A percentile compares a stretch with the other conserved stretches of the same genome.
These are phyloP conservation scores for Perca flavescens DNA, from an alignment of 2,113 vertebrate species.

Conservation along the genomic window DNA sequence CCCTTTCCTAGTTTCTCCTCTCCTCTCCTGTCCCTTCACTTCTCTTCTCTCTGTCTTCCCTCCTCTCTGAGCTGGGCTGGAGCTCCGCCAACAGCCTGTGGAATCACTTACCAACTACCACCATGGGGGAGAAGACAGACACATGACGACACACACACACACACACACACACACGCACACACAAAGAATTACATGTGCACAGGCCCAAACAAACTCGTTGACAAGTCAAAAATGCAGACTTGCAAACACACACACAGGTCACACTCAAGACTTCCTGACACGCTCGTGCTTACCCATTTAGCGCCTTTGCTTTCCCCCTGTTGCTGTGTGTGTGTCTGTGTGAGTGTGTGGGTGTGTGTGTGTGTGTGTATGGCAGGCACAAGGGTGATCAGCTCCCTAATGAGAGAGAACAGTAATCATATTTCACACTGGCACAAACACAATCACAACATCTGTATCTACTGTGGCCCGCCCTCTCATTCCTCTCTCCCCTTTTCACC, in stretches of 20 bases:
- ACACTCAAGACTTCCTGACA: slow-evolving; percentile 13
- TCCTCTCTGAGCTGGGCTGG: slow-evolving; percentile 63
- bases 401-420: slow-evolving; percentile 75
- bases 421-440: slow-evolving; percentile 75
- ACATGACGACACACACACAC: slow-evolving; percentile 22
- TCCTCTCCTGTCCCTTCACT: slow-evolving; percentile 5
- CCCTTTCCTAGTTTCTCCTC: slow-evolving; percentile 25
- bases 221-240: slow-evolving; percentile 30
- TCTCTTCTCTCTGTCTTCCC: slow-evolving; percentile 30
- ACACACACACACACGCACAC: not conserved
- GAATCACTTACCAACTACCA: slow-evolving; percentile 78
- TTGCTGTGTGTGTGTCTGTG: slow-evolving; percentile 14
- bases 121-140: slow-evolving; percentile 43
- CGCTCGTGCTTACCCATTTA: slow-evolving; percentile 18
- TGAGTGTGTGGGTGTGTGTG: slow-evolving; percentile 13
- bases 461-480: slow-evolving; percentile 21
- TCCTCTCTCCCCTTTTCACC: slow-evolving; percentile 2
- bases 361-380: slow-evolving; percentile 41
- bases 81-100: slow-evolving; percentile 80
- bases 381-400: slow-evolving; percentile 70
- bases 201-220: slow-evolving; percentile 1
- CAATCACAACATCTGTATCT: slow-evolving; percentile 77
- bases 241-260: slow-evolving; percentile 17
- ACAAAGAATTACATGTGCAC: not conserved
- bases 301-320: slow-evolving; percentile 36